These are phyloP conservation scores for Tiliqua scincoides DNA, from an alignment of 2,113 vertebrate species.

Conservation along the genomic window DNA sequence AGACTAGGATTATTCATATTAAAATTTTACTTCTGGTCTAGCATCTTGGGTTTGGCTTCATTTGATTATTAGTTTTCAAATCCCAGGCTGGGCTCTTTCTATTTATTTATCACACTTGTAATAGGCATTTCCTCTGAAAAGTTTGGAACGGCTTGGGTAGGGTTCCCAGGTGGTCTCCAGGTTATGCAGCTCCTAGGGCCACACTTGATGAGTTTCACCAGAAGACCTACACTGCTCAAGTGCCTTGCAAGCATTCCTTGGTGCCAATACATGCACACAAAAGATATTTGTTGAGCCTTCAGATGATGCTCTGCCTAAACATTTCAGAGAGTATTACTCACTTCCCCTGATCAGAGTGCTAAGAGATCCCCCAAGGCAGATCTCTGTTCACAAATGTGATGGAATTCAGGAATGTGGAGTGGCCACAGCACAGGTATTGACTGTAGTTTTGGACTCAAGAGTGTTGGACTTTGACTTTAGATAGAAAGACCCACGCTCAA, in stretches of 20 bases:
- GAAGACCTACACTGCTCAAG: not conserved
- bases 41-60: constrained; percentile 52
- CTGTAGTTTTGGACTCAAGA: too few species aligned
- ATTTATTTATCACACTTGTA: not conserved
- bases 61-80: constrained; percentile 19
- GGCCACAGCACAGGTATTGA: not conserved
- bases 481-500: too few species aligned
- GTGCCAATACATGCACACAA: not conserved
- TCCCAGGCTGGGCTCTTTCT: accelerated
- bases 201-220: accelerated
- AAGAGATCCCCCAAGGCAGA: not conserved
- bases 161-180: accelerated
- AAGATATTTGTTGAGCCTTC: not conserved
- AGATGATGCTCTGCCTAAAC: not conserved
- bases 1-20: constrained; percentile 63
- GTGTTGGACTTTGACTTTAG: too few species aligned
- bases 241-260: accelerated
- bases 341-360: not conserved
- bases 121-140: not conserved
- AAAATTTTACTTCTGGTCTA: constrained; percentile 72
- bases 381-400: not conserved
- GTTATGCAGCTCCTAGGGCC: not conserved
- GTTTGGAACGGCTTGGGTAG: too few species aligned
- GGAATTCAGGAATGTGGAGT: not conserved
- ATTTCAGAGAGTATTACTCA: not conserved